Base-by-base conservation (phyloP, 37 sponge, comb jelly and placozoan genomes). In the Ephydatia muelleri region DNA sequence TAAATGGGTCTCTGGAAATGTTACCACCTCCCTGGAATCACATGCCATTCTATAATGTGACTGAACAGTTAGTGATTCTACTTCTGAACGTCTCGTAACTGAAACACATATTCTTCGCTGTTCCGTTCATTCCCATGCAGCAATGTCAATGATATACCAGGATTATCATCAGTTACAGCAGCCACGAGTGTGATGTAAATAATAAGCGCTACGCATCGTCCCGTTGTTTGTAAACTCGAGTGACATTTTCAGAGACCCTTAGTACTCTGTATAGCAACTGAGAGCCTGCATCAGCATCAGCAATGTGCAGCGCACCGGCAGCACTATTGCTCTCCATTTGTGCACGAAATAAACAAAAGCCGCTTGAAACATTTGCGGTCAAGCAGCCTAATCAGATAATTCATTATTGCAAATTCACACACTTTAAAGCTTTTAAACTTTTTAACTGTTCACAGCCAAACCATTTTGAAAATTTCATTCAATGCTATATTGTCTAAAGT, bases 41-140 rank as follows among this genome's bases (percentile, higher is more conserved):
- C 57, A 57, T 57, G 16, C 57, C 57, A 57, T 57, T 57, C 19
- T 57, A 57, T 57, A 57, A 57, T 57, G 57, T 57, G 57, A 57
- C 19, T 57, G 57, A 57, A 57, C 57, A 57, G 57, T 57, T 57
- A 57, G 57, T 14, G 57, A 14, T 57, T 57, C 57, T 57, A 57
- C 57, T 57, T 57, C 57, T 57, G 57, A 57, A 57, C 57, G 57
- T 57, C 57, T 57, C 57, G 57, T 57, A 57, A 57, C 57, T 57
- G 57, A 14, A 57, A 57, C 57, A 57, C 57, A 14, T 57, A 57
- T 57, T 57, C 57, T 57, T 4, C 57, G 57, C 57, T 57, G 57
- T 57, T 57, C 57, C 57, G 57, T 57, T 57, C 57, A 57, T 57
- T 57, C 57, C 19, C 57, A 57, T 57, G 57, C 57, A 43, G 43